These are phyloP conservation scores for Lytechinus variegatus DNA, from an alignment of 35 echinoderm and acorn worm genomes.

Conservation along the genomic window DNA sequence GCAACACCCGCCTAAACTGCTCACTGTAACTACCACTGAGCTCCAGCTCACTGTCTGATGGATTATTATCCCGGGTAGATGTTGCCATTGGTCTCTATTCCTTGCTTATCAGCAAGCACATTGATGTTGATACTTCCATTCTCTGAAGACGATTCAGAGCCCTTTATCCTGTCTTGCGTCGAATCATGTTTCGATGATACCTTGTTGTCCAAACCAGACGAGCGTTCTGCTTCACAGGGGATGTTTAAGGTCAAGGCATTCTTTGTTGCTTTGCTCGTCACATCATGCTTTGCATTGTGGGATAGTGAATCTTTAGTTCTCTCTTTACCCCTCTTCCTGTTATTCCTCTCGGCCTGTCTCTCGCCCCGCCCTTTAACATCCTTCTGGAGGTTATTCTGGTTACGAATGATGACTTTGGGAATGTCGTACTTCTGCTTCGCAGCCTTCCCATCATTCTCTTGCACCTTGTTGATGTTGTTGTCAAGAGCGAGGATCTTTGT, in stretches of 20 bases:
- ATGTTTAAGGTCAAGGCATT: constrained; percentile 56
- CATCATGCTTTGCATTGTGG: constrained; percentile 37
- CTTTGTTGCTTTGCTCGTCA: background rate
- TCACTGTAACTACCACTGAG: constrained; percentile 32
- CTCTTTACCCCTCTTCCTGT: constrained; percentile 49
- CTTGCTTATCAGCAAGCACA: background rate
- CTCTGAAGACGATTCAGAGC: constrained; percentile 43
- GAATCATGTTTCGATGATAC: background rate
- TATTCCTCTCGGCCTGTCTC: background rate
- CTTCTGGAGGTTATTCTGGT: constrained; percentile 44
- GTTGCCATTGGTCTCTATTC: constrained; percentile 29
- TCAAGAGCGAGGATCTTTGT: constrained; percentile 40
- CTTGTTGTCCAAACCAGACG: constrained; percentile 16
- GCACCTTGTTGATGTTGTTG: background rate
- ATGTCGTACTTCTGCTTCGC: background rate
- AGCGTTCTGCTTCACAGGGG: constrained; percentile 15
- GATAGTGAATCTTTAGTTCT: constrained; percentile 14
- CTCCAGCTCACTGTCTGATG: constrained; percentile 16
- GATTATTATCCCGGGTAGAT: background rate
- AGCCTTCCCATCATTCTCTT: constrained; percentile 17
- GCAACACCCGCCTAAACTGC: constrained; percentile 27
- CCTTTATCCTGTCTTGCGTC: constrained; percentile 23
- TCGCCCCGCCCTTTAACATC: constrained; percentile 11
- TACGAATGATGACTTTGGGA: constrained; percentile 36
- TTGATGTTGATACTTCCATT: constrained; percentile 45